Conservation (phyloP, 2,888 invertebrate species). For the Atethmia centrago region DNA sequence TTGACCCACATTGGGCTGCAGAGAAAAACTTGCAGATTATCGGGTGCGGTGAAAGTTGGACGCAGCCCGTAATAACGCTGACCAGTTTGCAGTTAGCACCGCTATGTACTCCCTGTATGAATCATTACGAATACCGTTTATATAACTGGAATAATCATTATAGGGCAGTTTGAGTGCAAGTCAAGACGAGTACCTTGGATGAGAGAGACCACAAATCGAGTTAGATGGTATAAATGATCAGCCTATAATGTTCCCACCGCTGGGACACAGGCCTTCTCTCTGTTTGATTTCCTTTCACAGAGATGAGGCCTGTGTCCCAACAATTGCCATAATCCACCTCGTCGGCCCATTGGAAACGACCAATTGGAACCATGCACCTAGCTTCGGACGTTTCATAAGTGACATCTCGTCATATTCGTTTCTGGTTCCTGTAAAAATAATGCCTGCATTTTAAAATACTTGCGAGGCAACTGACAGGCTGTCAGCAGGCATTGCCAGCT, state of each 20-base stretch:
- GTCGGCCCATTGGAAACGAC: too few relatives aligned
- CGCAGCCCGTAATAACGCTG: constrained; percentile 71
- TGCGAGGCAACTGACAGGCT: background rate
- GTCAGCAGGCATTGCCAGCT: background rate
- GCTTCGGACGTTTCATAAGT: too few relatives aligned
- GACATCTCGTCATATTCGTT: background rate
- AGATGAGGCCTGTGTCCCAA: too few relatives aligned
- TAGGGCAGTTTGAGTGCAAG: background rate
- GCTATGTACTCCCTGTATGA: background rate
- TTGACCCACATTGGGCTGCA: constrained; percentile 81
- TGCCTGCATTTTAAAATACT: background rate
- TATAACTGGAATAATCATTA: background rate
- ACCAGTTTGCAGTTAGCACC: constrained; percentile 56
- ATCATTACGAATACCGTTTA: background rate
- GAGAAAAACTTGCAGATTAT: constrained; percentile 83
- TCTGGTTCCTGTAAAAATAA: background rate
- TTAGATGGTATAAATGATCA: too few relatives aligned
- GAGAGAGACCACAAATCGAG: too few relatives aligned
- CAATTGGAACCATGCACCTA: too few relatives aligned
- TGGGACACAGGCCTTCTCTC: too few relatives aligned
- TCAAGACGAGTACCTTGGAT: too few relatives aligned
- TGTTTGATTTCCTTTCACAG: too few relatives aligned
- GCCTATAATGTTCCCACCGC: too few relatives aligned
- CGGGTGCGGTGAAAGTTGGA: constrained; percentile 80
- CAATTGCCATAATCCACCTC: too few relatives aligned